Evolutionary conservation across 1,140 invertebrate genomes (phyloP), one percentile per base, ranked within the genome.

Genomic region (Bactericera cockerelli): DNA sequence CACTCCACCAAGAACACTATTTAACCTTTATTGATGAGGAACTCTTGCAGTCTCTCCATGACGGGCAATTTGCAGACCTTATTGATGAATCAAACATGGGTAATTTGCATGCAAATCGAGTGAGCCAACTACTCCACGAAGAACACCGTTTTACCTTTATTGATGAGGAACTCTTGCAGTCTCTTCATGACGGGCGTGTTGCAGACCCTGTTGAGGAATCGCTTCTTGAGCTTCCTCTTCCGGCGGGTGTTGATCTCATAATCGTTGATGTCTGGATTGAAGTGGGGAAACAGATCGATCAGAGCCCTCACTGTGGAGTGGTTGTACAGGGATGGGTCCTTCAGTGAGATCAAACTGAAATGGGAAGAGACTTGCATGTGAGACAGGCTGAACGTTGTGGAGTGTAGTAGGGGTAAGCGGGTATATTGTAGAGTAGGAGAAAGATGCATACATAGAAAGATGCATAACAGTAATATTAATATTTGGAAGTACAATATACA

Each of bases 191-290:
- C 42, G 8, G 42, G n/a, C n/a, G 42, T 49, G 22, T 16, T 19
- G 42, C 42, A 49, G n/a, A 49, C 42, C 22, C 19, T 49, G 42
- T 49, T 49, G n/a, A 49, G 22, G 22, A 49, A 49, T n/a, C 42
- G n/a, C 22, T 49, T 49, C 22, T 49, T 49, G 42, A 49, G 42
- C 19, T 49, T 49, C 19, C 42, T 4, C 22, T 49, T 49, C 42
- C 42, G n/a, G n/a, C 42, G n/a, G n/a, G 42, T 10, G n/a, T 19
- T 22, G 4, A 49, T 49, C 19, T 49, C 42, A n/a, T 49, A 49
- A 4, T 49, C 19, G 22, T 49, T 49, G 8, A 49, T 19, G 22
- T 49, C 42, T 16, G 42, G 42, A 4, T 49, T 16, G 22, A 49
- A 49, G 22, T 49, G 42, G n/a, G 42, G 42, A 22, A 49, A 49